These are phyloP conservation scores for Acrobasis suavella DNA, from an alignment of 2,888 invertebrate genomes.

Conservation along the genomic window DNA sequence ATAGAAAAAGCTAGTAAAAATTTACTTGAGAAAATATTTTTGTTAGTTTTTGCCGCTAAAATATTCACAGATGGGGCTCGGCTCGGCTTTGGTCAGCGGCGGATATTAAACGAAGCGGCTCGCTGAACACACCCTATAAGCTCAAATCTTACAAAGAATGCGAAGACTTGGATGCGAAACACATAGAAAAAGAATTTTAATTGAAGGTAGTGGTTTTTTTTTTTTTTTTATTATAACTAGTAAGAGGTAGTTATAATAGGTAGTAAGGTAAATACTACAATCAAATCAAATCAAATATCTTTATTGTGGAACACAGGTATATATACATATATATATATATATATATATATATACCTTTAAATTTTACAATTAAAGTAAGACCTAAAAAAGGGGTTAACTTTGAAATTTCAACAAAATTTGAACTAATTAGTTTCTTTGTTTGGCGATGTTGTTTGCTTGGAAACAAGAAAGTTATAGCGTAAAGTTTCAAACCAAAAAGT, in stretches of 20 bases:
- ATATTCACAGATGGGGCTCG: slow-evolving; percentile 12
- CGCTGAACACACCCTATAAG: slow-evolving; percentile 33
- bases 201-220: no score
- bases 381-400: no score
- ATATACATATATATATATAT: no score
- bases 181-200: no score
- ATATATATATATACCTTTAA: no score
- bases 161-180: not conserved
- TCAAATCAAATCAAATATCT: no score
- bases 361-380: no score
- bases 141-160: slow-evolving; percentile 30
- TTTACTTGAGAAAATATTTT: not conserved
- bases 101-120: slow-evolving; percentile 47
- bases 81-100: slow-evolving; percentile 20
- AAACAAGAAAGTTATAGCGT: not conserved
- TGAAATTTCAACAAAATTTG: not conserved
- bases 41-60: slow-evolving; percentile 1
- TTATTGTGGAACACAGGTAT: no score
- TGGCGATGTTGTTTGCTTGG: slow-evolving; percentile 3
- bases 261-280: no score
- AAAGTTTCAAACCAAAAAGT: slow-evolving; percentile 9
- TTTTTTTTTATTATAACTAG: no score
- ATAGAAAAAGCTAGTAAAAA: not conserved
- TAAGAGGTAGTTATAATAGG: no score
- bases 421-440: not conserved